Evolutionary conservation across 2,113 vertebrate genomes (phyloP), one percentile per base, ranked within the genome.

Genomic region (Corydoras maculifer): DNA sequence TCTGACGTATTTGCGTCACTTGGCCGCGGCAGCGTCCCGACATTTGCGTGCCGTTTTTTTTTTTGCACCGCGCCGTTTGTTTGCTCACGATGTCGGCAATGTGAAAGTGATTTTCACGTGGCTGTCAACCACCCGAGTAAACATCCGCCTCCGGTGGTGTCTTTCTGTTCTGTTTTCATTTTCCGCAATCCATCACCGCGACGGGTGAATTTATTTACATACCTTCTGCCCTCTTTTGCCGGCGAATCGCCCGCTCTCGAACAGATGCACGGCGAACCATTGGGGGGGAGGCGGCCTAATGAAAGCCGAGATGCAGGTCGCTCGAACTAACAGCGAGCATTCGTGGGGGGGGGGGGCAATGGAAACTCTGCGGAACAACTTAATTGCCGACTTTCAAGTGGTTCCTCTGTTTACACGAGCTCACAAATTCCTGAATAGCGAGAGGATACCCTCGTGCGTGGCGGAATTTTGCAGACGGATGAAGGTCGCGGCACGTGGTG

Each of bases 271-370:
- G 4, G 15, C 32, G 64, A 78, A 61, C 48, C 18, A 53, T 65
- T 65, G 65, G 65, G 31, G 66, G n/a, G 13, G 73, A 60, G 31
- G 66, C 29, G 13, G 73, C 49, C 18, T 48, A 57, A 64, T 65
- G 62, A 76, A 84, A 80, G 75, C 79, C 70, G 35, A 80, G 81
- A 81, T 76, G 69, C 70, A 25, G 18, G 58, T 63, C 29, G 72
- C 79, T 77, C 78, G 55, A 30, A n/a, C 58, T 68, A 31, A 30
- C 8, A 35, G 48, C 43, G 61, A 25, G 60, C 29, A 50, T 58
- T 69, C 79, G 77, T 1, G 18, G 18, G 18, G 18, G 18, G 18
- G 18, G 18, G 74, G 61, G 63, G 63, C 25, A 59, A 74, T 79
- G 66, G 68, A 77, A 76, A 62, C 30, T 65, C 5, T 9, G 54